Conservation (phyloP, 2,113 vertebrate species). For the Elachura formosa region DNA sequence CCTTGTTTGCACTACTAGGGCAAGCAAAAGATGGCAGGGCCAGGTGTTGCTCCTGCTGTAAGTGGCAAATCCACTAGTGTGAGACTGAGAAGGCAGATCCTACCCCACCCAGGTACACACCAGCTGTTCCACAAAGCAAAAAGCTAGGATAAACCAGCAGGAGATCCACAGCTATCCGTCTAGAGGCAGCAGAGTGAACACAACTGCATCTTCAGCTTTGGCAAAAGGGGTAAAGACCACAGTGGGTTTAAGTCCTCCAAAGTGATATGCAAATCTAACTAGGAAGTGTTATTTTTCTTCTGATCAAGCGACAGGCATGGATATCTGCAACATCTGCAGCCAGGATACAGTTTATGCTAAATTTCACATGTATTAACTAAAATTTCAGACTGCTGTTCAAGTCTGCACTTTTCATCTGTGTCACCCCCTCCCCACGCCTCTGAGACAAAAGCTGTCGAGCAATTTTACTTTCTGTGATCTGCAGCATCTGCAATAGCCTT, state of each 20-base stretch:
- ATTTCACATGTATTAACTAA: background rate
- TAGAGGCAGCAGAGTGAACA: background rate
- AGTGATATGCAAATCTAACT: background rate
- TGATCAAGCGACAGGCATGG: rapidly evolving
- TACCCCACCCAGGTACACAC: background rate
- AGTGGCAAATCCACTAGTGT: rapidly evolving
- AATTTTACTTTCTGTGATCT: background rate
- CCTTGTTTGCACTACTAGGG: background rate
- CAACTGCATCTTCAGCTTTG: background rate
- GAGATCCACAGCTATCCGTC: background rate
- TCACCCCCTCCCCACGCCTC: background rate
- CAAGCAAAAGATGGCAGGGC: background rate
- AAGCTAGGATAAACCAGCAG: background rate
- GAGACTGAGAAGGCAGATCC: background rate
- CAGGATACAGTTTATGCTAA: background rate
- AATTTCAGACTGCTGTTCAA: background rate
- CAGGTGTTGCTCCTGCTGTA: background rate
- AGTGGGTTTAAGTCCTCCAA: background rate
- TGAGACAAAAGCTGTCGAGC: background rate
- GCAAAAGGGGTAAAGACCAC: background rate
- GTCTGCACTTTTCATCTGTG: background rate
- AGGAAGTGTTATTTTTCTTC: background rate
- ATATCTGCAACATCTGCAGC: background rate
- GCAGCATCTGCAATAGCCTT: background rate
- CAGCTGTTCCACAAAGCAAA: background rate